Evolutionary conservation across 2,797 vertebrate species (phyloP), one percentile per base, ranked within the genome.

Genomic region (Limosa lapponica): DNA sequence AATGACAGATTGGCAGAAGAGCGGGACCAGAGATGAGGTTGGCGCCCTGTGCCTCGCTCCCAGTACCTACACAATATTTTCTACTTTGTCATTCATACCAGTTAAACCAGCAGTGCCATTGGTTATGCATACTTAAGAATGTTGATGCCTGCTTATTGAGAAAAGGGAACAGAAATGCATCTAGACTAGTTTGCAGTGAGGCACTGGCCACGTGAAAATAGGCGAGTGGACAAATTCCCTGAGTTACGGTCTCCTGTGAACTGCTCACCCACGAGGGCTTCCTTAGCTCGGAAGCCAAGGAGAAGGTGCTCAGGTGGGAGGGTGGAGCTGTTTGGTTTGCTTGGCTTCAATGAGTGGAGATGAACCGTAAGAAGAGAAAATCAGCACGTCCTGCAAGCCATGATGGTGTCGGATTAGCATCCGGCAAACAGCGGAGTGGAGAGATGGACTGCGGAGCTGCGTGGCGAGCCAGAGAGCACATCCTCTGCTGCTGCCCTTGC

Each of bases 381-480:
- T 85, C 65, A 87, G 54, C 52, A 59, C 70, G 44, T 96, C 67
- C 77, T 97, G 91, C 69, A 91, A 89, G 72, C 83, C 41, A 25
- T 78, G 78, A 52, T 95, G 62, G n/a, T 72, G 54, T 7, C 11
- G 10, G 58, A 49, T 94, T 82, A 67, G 61, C 79, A 93, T 95
- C 92, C 55, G 94, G 82, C 74, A 64, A 94, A 62, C 69, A 71
- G 84, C 9, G 6, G 87, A 49, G 75, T 88, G 51, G 61, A 75
- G 93, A 62, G 71, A 41, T 83, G 39, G 32, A 7, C 36, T 49
- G 44, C 28, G 4, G 37, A 91, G 62, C 83, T 87, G 49, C 59
- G 4, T 27, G 77, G 64, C 72, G 73, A 61, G 66, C 82, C 78
- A 91, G 79, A 92, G 94, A 71, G 49, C 57, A 16, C 75, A 30